Evolutionary conservation across 2,797 vertebrate species (phyloP).

Genomic region (Dendrocincla tyrannina): DNA sequence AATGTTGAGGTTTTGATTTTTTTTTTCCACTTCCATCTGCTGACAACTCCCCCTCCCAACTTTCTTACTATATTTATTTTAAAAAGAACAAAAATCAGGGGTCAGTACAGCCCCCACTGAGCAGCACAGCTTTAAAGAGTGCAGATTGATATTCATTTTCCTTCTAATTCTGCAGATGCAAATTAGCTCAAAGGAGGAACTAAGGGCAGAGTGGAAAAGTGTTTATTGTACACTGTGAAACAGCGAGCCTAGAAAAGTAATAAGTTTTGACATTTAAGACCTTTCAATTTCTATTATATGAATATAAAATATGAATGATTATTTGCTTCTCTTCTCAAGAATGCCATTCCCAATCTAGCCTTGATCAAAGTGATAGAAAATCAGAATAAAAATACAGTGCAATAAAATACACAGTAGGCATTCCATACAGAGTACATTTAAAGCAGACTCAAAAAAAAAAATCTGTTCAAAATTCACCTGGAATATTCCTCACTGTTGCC

Average conservation of each 20-base stretch:
- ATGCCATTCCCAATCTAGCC: neutral
- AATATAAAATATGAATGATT: neutral
- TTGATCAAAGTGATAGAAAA: constrained; percentile 26
- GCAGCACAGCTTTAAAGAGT: neutral
- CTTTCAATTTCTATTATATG: neutral
- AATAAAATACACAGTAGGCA: constrained; percentile 7
- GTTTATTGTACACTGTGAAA: neutral
- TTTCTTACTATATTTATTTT: neutral
- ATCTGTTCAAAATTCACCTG: neutral
- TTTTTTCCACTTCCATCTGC: neutral
- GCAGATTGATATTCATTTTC: neutral
- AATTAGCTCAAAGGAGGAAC: neutral
- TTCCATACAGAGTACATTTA: neutral
- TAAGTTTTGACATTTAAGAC: neutral
- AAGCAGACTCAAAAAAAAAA: neutral
- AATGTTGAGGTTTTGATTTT: neutral
- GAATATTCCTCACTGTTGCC: neutral
- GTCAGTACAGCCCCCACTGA: neutral
- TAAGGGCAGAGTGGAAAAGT: neutral
- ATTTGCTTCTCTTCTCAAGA: neutral
- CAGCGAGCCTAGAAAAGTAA: neutral
- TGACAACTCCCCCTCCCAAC: neutral
- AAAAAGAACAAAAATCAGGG: neutral
- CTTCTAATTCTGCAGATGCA: neutral
- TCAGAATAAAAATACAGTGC: neutral